phyloP scores from a whole-genome alignment of 2,797 vertebrate genomes.

The Acanthurus leucopareius region DNA sequence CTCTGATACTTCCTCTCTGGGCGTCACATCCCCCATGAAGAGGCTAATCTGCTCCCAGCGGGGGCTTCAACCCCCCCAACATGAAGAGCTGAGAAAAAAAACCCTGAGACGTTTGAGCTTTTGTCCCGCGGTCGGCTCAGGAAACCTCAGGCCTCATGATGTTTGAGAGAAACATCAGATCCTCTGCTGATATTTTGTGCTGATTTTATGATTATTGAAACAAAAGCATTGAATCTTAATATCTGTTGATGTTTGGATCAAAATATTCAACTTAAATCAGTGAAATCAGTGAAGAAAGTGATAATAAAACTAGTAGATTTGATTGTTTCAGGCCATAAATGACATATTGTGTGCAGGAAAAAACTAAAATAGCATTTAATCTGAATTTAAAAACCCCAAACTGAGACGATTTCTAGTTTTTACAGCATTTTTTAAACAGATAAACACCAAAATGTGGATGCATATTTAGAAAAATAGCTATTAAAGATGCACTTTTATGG shows the following conservation, averaged over 20 bases:
- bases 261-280: background rate
- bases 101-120: slow-evolving; percentile 51
- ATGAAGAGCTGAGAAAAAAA: slow-evolving; percentile 61
- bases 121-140: slow-evolving; percentile 46
- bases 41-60: slow-evolving; percentile 79
- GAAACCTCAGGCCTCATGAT: background rate
- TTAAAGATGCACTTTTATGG: background rate
- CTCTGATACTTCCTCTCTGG: slow-evolving; percentile 79
- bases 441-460: background rate
- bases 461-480: background rate
- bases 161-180: background rate
- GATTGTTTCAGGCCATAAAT: background rate
- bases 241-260: background rate
- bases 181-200: background rate
- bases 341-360: background rate
- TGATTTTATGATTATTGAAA: background rate
- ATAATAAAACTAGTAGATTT: background rate
- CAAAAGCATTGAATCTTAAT: background rate
- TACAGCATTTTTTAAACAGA: background rate
- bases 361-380: background rate
- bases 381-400: background rate
- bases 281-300: background rate
- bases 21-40: slow-evolving; percentile 74
- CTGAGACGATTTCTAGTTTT: background rate
- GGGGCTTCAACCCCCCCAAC: slow-evolving; percentile 52